Evolutionary conservation across 2,113 vertebrate species (phyloP), one percentile per base, ranked within the genome.

Genomic region (Columbina picui): DNA sequence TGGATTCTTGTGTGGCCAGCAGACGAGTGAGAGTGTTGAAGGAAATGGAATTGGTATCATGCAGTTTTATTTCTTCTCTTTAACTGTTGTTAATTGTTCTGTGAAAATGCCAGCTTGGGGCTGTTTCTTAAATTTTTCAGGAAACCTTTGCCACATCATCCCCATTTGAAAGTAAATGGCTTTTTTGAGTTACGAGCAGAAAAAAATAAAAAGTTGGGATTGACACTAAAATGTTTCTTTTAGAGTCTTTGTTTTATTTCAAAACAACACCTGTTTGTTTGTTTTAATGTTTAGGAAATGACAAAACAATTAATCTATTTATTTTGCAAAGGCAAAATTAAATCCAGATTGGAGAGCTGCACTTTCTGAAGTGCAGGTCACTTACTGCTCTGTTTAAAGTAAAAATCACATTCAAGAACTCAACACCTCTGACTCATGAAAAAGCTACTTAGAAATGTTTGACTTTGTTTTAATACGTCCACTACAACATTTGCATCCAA

Each of bases 241-340:
- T 80, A 36, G n/a, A 61, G 36, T 38, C 59, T 78, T 80, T 92
- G 53, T 69, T 96, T 94, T 91, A 73, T 91, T 93, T 94, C 88
- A 93, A 94, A 97, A 86, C 74, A 91, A 82, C 90, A 91, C 90
- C 90, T 94, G 92, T 68, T 93, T 97, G 78, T 95, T 96, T 96
- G 59, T 76, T 96, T 97, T 76, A 94, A 45, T 61, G 67, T 16
- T 77, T 50, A 59, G 36, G 38, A 93, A 86, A 53, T 93, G 94
- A 68, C 76, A 95, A 94, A 93, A 90, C 38, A 95, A 92, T 89
- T 86, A 8, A 41, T 74, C 68, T 77, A 70, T 79, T 86, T 93
- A 81, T 73, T 95, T 95, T 87, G 1, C 32, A 85, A 85, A 74
- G 19, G 26, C 27, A n/a, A 67, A 94, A 84, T 84, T 63, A 81